phyloP scores from a whole-genome alignment of 2,888 invertebrate genomes.

The Acanthosoma haemorrhoidale region DNA sequence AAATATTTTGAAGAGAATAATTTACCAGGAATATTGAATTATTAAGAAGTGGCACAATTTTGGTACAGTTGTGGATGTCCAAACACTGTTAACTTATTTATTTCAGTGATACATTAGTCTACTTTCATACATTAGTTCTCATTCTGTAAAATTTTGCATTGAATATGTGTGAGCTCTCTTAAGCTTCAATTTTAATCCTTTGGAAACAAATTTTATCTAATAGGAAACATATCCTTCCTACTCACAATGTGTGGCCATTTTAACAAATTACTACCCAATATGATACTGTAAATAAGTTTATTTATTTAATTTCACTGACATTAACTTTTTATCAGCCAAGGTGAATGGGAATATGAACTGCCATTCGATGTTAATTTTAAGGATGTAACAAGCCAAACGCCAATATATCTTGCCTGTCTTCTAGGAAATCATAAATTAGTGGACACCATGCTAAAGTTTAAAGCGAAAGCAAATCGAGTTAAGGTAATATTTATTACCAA shows the following conservation, averaged over 20 bases:
- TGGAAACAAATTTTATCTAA: too few species aligned
- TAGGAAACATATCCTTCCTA: background rate
- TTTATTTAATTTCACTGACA: background rate
- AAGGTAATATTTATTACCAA: conserved; percentile 35
- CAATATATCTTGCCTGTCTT: conserved; percentile 82
- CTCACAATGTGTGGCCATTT: background rate
- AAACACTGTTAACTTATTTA: too few species aligned
- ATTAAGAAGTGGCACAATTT: too few species aligned
- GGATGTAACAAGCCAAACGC: conserved; percentile 84
- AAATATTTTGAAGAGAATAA: too few species aligned
- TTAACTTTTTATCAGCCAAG: conserved; percentile 56
- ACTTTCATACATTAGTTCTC: too few species aligned
- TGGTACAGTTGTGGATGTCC: too few species aligned
- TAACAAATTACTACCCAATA: background rate
- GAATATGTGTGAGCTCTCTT: too few species aligned
- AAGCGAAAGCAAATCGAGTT: conserved; percentile 53
- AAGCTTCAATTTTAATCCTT: too few species aligned
- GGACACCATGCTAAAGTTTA: conserved; percentile 67
- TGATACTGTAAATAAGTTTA: background rate
- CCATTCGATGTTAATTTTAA: conserved; percentile 90
- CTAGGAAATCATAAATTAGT: conserved; percentile 75
- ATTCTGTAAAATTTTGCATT: too few species aligned
- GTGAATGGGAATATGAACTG: conserved; percentile 74
- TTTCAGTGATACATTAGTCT: too few species aligned
- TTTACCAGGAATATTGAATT: too few species aligned